A percentile compares a stretch with the other conserved stretches of the same genome.
phyloP scores from a whole-genome alignment of 2,797 vertebrate genomes.

The Tolypeutes matacus region DNA sequence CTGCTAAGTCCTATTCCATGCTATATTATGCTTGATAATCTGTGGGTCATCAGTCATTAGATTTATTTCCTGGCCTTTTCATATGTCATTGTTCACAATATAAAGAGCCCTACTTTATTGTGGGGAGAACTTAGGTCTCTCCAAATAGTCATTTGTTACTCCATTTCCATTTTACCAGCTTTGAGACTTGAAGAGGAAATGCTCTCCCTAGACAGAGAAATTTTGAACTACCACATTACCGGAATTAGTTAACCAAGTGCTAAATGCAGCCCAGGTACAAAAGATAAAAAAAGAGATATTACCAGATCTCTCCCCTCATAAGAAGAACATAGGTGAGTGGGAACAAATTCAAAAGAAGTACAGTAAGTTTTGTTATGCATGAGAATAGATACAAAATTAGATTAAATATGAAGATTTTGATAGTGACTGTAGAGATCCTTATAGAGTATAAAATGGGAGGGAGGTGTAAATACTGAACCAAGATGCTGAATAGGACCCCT shows the following conservation, averaged over 20 bases:
- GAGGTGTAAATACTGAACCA: neutral
- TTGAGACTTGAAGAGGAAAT: neutral
- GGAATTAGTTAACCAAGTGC: neutral
- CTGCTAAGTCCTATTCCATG: fast-evolving
- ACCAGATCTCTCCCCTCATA: neutral
- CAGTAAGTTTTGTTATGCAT: neutral
- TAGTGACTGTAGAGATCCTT: neutral
- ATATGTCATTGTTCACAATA: no score
- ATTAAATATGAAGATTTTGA: neutral
- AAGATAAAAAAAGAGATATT: neutral
- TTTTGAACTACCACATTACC: no score
- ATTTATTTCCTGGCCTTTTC: neutral
- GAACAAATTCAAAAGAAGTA: neutral
- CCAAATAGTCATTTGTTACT: no score
- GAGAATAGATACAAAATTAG: neutral
- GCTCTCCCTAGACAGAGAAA: neutral
- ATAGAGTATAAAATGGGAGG: no score
- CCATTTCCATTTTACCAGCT: no score
- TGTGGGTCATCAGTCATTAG: fast-evolving
- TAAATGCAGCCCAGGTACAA: neutral
- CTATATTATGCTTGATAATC: fast-evolving
- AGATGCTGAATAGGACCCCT: neutral
- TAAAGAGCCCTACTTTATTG: neutral
- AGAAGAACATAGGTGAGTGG: neutral
- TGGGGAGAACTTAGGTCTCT: neutral